Base-by-base conservation (phyloP, 2,113 vertebrate species). In the Pantherophis guttatus region DNA sequence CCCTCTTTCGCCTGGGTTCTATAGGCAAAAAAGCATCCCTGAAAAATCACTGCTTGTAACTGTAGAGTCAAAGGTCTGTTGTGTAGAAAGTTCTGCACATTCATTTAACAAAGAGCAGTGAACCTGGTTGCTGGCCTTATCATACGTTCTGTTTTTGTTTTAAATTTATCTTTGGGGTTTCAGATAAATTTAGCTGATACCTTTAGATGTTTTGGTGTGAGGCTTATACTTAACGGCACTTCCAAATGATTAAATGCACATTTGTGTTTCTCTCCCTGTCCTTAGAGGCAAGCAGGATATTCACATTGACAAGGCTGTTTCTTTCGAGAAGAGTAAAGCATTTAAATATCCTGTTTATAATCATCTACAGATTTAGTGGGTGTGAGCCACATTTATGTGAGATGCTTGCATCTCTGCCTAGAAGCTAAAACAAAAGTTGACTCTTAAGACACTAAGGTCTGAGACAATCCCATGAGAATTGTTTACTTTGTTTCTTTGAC, bases 301-400 rank as follows among this genome's bases (percentile, higher is more conserved):
- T 97, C 94, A 94, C 94, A 93, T 92, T 96, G 95, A 97, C 93
- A 96, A 95, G 93, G 65, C 33, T 90, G 90, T 93, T 97, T 95
- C 96, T 95, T 96, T 94, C 91, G 95, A 93, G 90, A 96, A 81
- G 93, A 91, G 95, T 44, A 58, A 50, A 95, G 39, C 62, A 70
- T 92, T 96, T 96, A 93, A 96, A 96, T 96, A 97, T 95, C 13
- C 90, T 96, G 89, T 33, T 93, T 23, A 12, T 92, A 59, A 92
- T 62, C 0, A 0, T 9, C 93, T 95, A 94, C 93, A 96, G 94
- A 91, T 91, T 23, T 89, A 11, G 92, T 92, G 53, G 55, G 90
- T 1, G 2, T 87, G 95, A 92, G 53, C 94, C 94, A 94, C 62
- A 92, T 89, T 92, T 96, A 94, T 53, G 6, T 75, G n/a, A 88